phyloP scores from a whole-genome alignment of 2,888 invertebrate species.

The Thereva nobilitata region DNA sequence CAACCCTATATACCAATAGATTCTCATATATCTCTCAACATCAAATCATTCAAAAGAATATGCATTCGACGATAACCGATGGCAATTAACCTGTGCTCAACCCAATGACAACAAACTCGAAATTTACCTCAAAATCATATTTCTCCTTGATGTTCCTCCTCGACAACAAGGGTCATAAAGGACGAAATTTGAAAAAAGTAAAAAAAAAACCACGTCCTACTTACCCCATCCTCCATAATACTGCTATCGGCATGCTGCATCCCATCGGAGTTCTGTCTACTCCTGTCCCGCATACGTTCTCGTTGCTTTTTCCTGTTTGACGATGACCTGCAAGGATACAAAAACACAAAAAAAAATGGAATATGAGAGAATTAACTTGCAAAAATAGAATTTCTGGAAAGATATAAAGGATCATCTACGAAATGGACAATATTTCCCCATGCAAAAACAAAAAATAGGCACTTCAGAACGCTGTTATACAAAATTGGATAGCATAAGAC shows the following conservation, averaged over 20 bases:
- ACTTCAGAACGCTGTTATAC: slow-evolving; percentile 26
- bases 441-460: slow-evolving; percentile 12
- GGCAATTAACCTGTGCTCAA: too few species aligned
- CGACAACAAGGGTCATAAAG: too few species aligned
- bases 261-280: slow-evolving; percentile 54
- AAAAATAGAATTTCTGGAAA: slow-evolving; percentile 23
- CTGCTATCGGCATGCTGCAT: slow-evolving; percentile 56
- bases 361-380: slow-evolving; percentile 27
- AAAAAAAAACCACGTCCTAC: not conserved
- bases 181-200: too few species aligned
- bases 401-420: slow-evolving; percentile 26
- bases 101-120: too few species aligned
- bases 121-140: too few species aligned
- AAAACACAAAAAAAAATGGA: not conserved
- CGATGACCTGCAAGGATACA: slow-evolving; percentile 19
- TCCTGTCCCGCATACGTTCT: slow-evolving; percentile 53
- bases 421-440: slow-evolving; percentile 28
- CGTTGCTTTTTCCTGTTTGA: slow-evolving; percentile 49
- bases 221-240: slow-evolving; percentile 58
- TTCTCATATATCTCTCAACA: too few species aligned
- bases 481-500: slow-evolving; percentile 22
- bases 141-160: too few species aligned
- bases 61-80: too few species aligned
- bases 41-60: too few species aligned
- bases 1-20: too few species aligned